These are phyloP conservation scores for Paracyclopina nana DNA, from an alignment of 1,140 invertebrate genomes.

Conservation along the genomic window DNA sequence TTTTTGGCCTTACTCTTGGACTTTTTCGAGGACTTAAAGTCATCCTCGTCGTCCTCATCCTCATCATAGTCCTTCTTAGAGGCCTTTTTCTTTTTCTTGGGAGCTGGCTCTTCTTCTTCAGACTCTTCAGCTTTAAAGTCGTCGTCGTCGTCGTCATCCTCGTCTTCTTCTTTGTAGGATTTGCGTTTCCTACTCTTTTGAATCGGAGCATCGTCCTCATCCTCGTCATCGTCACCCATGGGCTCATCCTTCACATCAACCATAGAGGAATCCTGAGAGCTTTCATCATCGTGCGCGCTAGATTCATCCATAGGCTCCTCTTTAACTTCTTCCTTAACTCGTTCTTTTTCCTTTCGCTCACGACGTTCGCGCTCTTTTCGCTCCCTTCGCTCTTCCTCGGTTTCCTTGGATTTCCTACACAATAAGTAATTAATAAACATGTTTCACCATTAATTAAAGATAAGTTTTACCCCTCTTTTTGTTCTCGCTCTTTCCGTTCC, in stretches of 20 bases:
- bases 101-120: conserved; percentile 35
- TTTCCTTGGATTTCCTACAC: conserved; percentile 17
- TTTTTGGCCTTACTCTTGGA: conserved; percentile 23
- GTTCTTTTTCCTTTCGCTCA: conserved; percentile 7
- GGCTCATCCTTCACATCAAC: conserved; percentile 15
- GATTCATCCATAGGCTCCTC: conserved; percentile 23
- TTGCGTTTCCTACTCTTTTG: not conserved
- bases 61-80: conserved; percentile 18
- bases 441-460: too few relatives aligned
- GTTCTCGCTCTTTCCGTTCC: conserved; percentile 4
- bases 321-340: conserved; percentile 17
- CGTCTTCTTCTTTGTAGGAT: conserved; percentile 17
- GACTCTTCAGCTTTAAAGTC: conserved; percentile 43
- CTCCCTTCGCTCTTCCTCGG: conserved; percentile 9
- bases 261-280: conserved; percentile 19
- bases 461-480: conserved; percentile 26
- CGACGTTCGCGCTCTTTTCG: conserved; percentile 23
- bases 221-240: conserved; percentile 14
- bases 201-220: not conserved
- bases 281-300: conserved; percentile 23
- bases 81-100: not conserved
- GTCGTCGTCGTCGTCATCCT: conserved; percentile 40
- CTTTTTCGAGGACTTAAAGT: conserved; percentile 26
- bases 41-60: conserved; percentile 34
- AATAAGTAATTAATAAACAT: too few relatives aligned